Base-by-base conservation (phyloP, 1,140 invertebrate genomes). In the Formica selysi region DNA sequence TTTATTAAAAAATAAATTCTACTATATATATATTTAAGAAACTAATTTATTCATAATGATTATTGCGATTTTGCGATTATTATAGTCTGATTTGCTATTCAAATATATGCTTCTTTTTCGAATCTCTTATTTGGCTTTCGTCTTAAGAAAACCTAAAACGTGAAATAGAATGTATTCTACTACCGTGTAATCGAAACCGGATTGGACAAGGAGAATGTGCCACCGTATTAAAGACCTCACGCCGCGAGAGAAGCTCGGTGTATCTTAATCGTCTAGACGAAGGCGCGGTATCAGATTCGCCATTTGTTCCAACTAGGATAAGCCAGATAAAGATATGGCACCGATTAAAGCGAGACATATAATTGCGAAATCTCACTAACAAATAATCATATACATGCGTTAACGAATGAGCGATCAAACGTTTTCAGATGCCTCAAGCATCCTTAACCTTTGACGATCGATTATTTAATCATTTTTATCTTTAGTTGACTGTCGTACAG, bases 181-280 rank as follows among this genome's bases (percentile, higher is more conserved):
- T 87, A 85, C 68, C 76, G 86, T 59, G 80, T 85, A 90, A 90
- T 87, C 76, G 70, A 71, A 91, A 91, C 86, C 85, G 86, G 86
- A 89, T 91, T 87, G 87, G 86, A 74, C 48, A 74, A 76, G 29
- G 29, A 83, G 89, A 91, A 79, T 85, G 62, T 87, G 84, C 80
- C 86, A 59, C 36, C 48, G 64, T 41, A 51, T 51, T 51, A 13
- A 38, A 44, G 73, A 88, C 70, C 71, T 79, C 78, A 88, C 76
- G 57, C 89, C 78, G 76, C 78, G 76, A 44, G 73, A 67, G 81
- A 85, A 79, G 64, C 85, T 29, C 54, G 59, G 59, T 54, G 76
- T 76, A 71, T 85, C 85, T 86, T 89, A 91, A 91, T 91, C 76
- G 86, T 61, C 38, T 54, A 41, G 61, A 81, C 79, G 48, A 89